Evolutionary conservation across 2,113 vertebrate genomes (phyloP), one percentile per base, ranked within the genome.

Genomic region (Thunnus maccoyii): DNA sequence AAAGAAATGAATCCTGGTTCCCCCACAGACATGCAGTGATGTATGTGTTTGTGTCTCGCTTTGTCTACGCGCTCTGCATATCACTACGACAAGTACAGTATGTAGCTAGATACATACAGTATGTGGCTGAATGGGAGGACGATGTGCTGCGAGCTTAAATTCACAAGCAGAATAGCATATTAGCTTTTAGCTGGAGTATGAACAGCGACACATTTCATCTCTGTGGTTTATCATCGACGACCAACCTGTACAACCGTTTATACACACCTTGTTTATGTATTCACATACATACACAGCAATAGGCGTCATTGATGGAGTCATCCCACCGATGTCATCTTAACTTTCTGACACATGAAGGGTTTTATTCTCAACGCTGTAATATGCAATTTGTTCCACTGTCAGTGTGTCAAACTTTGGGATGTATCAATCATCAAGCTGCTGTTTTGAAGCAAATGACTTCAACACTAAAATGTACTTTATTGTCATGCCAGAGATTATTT

Each of bases 11-110:
- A 60, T 78, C 52, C 78, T 13, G 0, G 57, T 74, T 82, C 75
- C 82, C 82, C 79, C 1, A 79, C 85, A 85, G 85, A 89, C 90
- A 93, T 90, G 91, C 93, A 90, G 44, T 65, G 83, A 46, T 78
- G 60, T 78, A 46, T 78, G 60, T 78, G 46, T 76, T 64, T 82
- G 74, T 57, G 46, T 66, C 18, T 54, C 0, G 15, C 41, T 56
- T 70, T 25, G 71, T 89, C 78, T 86, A 87, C 70, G 66, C 50
- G 50, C 75, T 86, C 84, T 83, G 84, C 69, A 51, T 66, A 60
- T 82, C 85, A 90, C 85, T 83, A 88, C 20, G 17, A 89, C 75
- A 30, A 84, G 50, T 58, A 83, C 85, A 78, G 87, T 82, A 55
- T 84, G 88, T 36, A 86, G 76, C 80, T 82, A 56, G 75, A 90